Base-by-base conservation (phyloP, 1,140 invertebrate species). In the Drosophila lacteicornis region DNA sequence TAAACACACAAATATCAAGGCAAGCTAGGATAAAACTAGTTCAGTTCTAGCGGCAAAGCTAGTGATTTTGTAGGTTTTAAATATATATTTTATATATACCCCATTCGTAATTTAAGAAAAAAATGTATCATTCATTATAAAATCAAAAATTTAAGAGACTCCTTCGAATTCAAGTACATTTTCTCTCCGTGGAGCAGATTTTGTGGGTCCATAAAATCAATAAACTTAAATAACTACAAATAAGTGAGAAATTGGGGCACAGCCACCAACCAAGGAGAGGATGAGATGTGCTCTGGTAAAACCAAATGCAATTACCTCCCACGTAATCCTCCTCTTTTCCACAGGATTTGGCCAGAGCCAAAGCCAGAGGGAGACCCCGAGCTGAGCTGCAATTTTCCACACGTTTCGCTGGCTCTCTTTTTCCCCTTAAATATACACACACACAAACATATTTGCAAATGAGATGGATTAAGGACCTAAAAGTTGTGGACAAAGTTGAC, bases 171-270 rank as follows among this genome's bases (percentile, higher is more conserved):
- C 8, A 7, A 7, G 1, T 6, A 12, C 1, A 1, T 8, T 6
- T 19, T 56, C 36, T 56, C 19, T 25, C 7, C 1, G 0, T 40
- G 53, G 53, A 40, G 53, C n/a, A 40, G 1, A 6, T 56, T 57
- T 36, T 53, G 53, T 65, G 53, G 53, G 53, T 66, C 65, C 84
- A 68, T 88, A 90, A 88, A 88, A 88, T 88, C 84, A 90, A 88
- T 87, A 87, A 74, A 79, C 47, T 69, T 82, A 86, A 87, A 86
- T 87, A 86, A 80, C 83, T 75, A 78, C 75, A 78, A 78, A 78
- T 78, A 78, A 78, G 50, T 78, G 63, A 55, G 82, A 73, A 88
- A 88, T 66, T 90, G 81, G 84, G 74, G 66, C 84, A 88, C 19
- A 62, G 38, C 33, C 46, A 55, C 17, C 15, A 17, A 22, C 19